Percentiles rank a stretch among this genome's conserved stretches.
Evolutionary conservation across 1,140 invertebrate genomes (phyloP).

Genomic region (Temnothorax nylanderi): DNA sequence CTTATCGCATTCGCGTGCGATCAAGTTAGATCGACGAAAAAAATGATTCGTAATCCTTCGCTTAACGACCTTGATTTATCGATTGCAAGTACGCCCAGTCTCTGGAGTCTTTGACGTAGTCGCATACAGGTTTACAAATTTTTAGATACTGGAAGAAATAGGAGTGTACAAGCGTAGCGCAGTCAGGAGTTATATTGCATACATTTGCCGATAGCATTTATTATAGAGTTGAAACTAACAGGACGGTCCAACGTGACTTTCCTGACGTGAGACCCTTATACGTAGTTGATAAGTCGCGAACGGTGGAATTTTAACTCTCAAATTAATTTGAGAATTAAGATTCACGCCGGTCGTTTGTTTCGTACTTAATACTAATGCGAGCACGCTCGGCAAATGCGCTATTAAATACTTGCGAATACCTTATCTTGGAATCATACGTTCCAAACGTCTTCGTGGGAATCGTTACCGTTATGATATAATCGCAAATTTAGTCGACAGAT

Average conservation of each 20-base stretch:
- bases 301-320: neutral
- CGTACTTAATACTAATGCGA: neutral
- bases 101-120: constrained; percentile 24
- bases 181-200: neutral
- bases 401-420: neutral
- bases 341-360: neutral
- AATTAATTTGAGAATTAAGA: neutral
- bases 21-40: neutral
- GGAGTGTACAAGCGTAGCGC: neutral
- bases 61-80: neutral
- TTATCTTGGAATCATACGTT: neutral
- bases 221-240: neutral
- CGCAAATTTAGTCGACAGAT: neutral
- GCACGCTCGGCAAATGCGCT: neutral
- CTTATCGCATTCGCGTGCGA: neutral
- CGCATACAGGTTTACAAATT: neutral
- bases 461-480: neutral
- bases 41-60: neutral
- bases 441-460: constrained; percentile 7
- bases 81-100: constrained; percentile 9
- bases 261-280: neutral
- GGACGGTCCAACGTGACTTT: neutral
- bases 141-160: constrained; percentile 28
- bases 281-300: constrained; percentile 9
- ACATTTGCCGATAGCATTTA: constrained; percentile 12